phyloP scores from a whole-genome alignment of 2,888 invertebrate genomes.

The Piscicola geometra region DNA sequence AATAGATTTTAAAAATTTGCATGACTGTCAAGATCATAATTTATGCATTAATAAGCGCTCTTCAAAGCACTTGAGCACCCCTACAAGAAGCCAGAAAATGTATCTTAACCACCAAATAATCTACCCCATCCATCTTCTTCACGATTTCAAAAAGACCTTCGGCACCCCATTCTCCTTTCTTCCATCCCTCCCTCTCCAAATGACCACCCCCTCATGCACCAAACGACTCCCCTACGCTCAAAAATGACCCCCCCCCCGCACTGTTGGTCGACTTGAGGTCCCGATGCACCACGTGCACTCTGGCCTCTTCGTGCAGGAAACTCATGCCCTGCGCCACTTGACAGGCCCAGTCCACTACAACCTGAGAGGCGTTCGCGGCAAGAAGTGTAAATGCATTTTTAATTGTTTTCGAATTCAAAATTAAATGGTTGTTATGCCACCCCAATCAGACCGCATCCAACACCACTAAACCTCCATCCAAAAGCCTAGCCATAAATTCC shows the following conservation, averaged over 20 bases:
- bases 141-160: background rate
- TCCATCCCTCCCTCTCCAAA: background rate
- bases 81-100: no score
- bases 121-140: background rate
- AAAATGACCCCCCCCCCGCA: conserved; percentile 67
- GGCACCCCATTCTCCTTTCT: background rate
- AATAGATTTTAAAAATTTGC: no score
- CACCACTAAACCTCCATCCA: background rate
- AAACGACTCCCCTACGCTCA: background rate
- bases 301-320: conserved; percentile 88
- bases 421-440: background rate
- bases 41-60: no score
- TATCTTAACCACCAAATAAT: no score
- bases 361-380: conserved; percentile 50
- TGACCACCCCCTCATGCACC: background rate
- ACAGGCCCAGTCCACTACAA: conserved; percentile 81
- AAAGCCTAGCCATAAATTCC: background rate
- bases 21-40: no score
- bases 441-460: background rate
- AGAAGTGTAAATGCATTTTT: background rate
- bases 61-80: no score
- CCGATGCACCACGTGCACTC: conserved; percentile 88
- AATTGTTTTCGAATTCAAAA: background rate
- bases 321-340: conserved; percentile 95
- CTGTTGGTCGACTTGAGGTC: conserved; percentile 97